Evolutionary conservation across 1,140 invertebrate genomes (phyloP).

Genomic region (Drosophila rufa): DNA sequence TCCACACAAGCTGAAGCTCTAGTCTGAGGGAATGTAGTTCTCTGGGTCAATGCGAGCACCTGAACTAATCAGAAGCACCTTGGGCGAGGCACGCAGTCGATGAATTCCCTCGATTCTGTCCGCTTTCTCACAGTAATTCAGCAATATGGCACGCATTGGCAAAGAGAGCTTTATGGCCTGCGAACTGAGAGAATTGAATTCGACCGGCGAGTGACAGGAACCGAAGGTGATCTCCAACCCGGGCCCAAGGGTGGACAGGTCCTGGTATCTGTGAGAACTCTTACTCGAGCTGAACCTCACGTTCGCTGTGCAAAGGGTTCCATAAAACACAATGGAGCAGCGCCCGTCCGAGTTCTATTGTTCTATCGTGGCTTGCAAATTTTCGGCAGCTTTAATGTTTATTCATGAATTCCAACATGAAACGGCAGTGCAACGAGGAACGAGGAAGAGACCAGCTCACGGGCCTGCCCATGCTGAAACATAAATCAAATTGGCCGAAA

Average conservation of each 20-base stretch:
- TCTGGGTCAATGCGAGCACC: constrained; percentile 78
- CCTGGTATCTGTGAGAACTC: constrained; percentile 59
- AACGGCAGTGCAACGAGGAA: constrained; percentile 78
- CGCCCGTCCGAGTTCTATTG: constrained; percentile 66
- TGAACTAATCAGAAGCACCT: constrained; percentile 67
- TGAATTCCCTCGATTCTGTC: constrained; percentile 51
- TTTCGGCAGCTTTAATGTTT: constrained; percentile 82
- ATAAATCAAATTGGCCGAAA: constrained; percentile 78
- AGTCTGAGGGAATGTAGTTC: constrained; percentile 77
- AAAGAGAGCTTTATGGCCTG: not conserved
- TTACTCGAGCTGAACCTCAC: constrained; percentile 70
- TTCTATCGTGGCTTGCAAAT: constrained; percentile 65
- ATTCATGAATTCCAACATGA: constrained; percentile 83
- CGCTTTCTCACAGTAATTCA: constrained; percentile 69
- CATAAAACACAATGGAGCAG: constrained; percentile 81
- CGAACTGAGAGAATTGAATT: constrained; percentile 49
- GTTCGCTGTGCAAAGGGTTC: constrained; percentile 55
- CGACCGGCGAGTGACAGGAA: constrained; percentile 61
- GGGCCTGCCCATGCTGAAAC: constrained; percentile 34
- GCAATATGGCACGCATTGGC: constrained; percentile 44
- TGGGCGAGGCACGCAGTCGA: constrained; percentile 54
- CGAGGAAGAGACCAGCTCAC: constrained; percentile 65
- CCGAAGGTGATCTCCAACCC: constrained; percentile 16
- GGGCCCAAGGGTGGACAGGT: constrained; percentile 29
- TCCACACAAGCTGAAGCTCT: too few relatives aligned